phyloP scores from a whole-genome alignment of 2,113 vertebrate species.

The Turnix velox region DNA sequence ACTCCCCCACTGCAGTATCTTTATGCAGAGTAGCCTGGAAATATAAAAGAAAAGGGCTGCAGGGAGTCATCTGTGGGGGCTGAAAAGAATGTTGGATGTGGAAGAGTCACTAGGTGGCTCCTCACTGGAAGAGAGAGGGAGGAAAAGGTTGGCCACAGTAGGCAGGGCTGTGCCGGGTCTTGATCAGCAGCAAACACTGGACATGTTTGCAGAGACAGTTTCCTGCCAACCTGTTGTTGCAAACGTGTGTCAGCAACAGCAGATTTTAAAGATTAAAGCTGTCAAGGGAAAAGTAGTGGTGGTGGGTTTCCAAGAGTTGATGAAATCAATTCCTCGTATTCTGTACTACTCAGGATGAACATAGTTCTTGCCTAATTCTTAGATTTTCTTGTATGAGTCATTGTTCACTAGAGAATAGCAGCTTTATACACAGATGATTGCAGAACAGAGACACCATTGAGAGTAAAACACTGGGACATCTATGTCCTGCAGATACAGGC shows the following conservation, averaged over 20 bases:
- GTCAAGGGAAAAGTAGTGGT: neutral
- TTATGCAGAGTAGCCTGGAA: neutral
- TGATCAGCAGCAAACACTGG: neutral
- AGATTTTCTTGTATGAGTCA: slow-evolving; percentile 51
- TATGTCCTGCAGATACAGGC: slow-evolving; percentile 44
- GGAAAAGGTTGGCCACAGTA: neutral
- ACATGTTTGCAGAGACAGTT: neutral
- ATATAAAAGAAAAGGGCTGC: neutral
- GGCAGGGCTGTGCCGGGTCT: neutral
- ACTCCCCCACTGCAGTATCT: neutral
- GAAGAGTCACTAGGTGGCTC: neutral
- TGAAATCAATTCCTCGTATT: neutral
- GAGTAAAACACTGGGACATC: slow-evolving; percentile 45
- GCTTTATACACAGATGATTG: slow-evolving; percentile 63
- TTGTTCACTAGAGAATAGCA: slow-evolving; percentile 59
- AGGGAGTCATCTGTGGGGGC: neutral
- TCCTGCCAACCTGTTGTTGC: neutral
- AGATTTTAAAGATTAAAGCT: neutral
- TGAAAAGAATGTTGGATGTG: neutral
- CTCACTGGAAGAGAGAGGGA: neutral
- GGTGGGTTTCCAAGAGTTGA: slow-evolving; percentile 29
- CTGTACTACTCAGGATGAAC: neutral
- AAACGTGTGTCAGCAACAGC: neutral
- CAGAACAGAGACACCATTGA: slow-evolving; percentile 60
- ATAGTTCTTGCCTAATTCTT: slow-evolving; percentile 45